Percentiles rank a stretch among this genome's conserved stretches.
Conservation (phyloP, 1,140 invertebrate genomes). For the Atta cephalotes region DNA sequence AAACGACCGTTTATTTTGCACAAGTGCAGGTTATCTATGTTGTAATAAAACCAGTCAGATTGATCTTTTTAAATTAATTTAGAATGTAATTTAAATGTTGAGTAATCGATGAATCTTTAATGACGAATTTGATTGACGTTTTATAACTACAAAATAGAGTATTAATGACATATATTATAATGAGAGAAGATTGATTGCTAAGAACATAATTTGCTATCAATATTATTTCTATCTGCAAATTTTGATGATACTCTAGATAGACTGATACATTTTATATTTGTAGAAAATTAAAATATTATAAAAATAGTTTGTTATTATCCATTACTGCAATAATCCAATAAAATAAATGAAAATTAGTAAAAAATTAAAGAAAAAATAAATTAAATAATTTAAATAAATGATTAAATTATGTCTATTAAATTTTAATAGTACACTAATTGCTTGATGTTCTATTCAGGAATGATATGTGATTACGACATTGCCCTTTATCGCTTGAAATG, state of each 20-base stretch:
- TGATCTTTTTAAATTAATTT: neutral
- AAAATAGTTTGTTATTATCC: neutral
- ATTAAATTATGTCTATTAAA: neutral
- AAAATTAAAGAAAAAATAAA: neutral
- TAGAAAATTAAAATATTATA: neutral
- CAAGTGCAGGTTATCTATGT: slow-evolving; percentile 42
- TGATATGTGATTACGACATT: slow-evolving; percentile 79
- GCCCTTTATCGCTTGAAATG: slow-evolving; percentile 82
- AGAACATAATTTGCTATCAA: neutral
- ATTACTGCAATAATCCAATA: neutral
- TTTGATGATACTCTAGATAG: neutral
- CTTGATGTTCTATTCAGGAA: slow-evolving; percentile 72
- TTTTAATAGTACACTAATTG: neutral
- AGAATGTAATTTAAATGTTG: slow-evolving; percentile 29
- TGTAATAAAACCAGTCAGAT: neutral
- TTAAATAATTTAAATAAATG: neutral
- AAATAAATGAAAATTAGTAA: neutral
- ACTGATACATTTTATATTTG: neutral
- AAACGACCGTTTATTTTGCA: neutral
- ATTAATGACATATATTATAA: neutral
- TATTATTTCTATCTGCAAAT: neutral
- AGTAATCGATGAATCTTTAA: neutral
- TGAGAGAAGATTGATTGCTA: neutral
- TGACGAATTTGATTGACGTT: neutral
- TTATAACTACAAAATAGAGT: neutral